Base-by-base conservation (phyloP, 1,140 invertebrate species). In the Pantala flavescens region DNA sequence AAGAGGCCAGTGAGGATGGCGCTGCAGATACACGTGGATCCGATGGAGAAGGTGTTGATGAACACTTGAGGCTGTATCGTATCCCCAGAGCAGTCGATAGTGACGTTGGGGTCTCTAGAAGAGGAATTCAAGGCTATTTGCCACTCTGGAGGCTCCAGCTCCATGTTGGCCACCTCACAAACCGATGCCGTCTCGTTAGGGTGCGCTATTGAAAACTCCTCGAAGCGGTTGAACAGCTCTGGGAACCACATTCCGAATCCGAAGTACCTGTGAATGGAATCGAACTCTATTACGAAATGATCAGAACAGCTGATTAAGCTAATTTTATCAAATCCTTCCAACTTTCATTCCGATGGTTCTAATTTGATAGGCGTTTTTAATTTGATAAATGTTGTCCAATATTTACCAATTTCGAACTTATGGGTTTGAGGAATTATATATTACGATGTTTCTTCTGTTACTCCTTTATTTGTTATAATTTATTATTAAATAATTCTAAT, bases 161-260 rank as follows among this genome's bases (percentile, higher is more conserved):
- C 49, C 49, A 63, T 63, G 49, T 88, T 83, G 12, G 91, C 93
- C 28, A 94, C 91, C 77, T 88, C 81, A 78, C 92, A 94, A 43
- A 94, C 91, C 73, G 88, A 88, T 0, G 91, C 90, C 70, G 85
- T 84, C 75, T 86, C 78, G 71, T 79, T 79, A 0, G 83, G 82
- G 74, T 86, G 82, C 55, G 82, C 85, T 43, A 86, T 85, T 74
- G 88, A 86, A 81, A 87, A 95, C 80, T 91, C 90, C 80, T 94
- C 91, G 80, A 93, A 93, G 70, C 93, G 90, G 81, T 93, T 92
- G 83, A 93, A 94, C 76, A 95, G 86, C 83, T 94, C 93, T 0
- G 93, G 93, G 83, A 95, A 95, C 93, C 93, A 95, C 90, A 95
- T 93, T 91, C 94, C 93, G 23, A 94, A 83, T 71, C 92, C 92